A percentile compares a stretch with the other conserved stretches of the same genome.
Conservation (phyloP, 2,797 vertebrate genomes). For the Oreonectes daqikongensis region DNA sequence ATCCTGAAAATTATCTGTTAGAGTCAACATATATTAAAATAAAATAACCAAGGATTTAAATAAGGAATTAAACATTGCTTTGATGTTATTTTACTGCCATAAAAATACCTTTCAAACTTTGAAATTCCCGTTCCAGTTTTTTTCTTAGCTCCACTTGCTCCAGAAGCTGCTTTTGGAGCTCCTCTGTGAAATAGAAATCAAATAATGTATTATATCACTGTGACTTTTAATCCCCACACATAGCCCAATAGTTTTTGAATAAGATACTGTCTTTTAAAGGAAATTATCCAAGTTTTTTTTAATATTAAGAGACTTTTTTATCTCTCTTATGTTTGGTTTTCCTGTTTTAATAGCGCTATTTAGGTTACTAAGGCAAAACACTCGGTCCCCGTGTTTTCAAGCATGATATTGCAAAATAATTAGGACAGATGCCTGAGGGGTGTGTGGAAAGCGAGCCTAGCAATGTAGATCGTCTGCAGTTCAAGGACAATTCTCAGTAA, state of each 20-base stretch:
- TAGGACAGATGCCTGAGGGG: conserved; percentile 78
- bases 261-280: neutral
- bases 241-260: conserved; percentile 14
- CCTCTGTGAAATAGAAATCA: conserved; percentile 78
- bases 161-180: conserved; percentile 93
- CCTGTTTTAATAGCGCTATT: conserved; percentile 59
- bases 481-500: conserved; percentile 58
- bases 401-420: conserved; percentile 80
- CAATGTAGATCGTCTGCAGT: conserved; percentile 48
- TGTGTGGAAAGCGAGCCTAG: conserved; percentile 48
- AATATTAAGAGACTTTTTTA: conserved; percentile 9
- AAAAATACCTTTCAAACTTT: conserved; percentile 92
- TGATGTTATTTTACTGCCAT: neutral
- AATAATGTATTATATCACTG: neutral
- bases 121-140: conserved; percentile 96
- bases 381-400: conserved; percentile 77
- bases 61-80: neutral
- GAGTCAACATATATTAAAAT: conserved; percentile 52
- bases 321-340: conserved; percentile 41
- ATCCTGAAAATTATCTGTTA: conserved; percentile 97
- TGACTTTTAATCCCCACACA: conserved; percentile 30
- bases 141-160: conserved; percentile 97
- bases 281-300: conserved; percentile 4
- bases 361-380: conserved; percentile 71
- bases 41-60: conserved; percentile 4